A percentile compares a stretch with the other conserved stretches of the same genome.
Conservation (phyloP, 2,113 vertebrate species). For the Hyla sarda region DNA sequence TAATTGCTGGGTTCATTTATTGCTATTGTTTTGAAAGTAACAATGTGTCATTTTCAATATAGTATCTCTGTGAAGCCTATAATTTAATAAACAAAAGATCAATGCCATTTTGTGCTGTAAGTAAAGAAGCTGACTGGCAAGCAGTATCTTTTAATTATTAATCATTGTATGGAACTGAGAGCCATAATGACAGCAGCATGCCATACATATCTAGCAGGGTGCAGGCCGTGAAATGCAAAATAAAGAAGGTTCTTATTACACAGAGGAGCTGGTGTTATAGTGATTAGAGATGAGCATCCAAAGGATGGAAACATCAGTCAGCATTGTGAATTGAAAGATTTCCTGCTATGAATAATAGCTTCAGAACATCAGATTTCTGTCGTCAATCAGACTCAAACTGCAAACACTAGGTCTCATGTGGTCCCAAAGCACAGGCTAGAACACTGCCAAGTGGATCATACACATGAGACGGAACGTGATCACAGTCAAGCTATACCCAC, state of each 20-base stretch:
- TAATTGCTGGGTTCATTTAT: slow-evolving; percentile 7
- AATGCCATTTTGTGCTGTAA: slow-evolving; percentile 27
- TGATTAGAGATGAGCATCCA: slow-evolving; percentile 23
- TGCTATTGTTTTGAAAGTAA: not conserved
- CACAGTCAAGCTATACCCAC: not conserved
- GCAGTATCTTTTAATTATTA: slow-evolving; percentile 45
- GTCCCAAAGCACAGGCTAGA: not conserved
- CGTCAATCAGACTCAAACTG: not conserved
- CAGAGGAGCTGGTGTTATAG: slow-evolving; percentile 4
- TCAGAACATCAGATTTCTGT: slow-evolving; percentile 16
- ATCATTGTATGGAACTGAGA: slow-evolving; percentile 34
- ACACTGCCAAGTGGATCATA: slow-evolving; percentile 5
- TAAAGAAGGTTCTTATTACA: slow-evolving; percentile 30
- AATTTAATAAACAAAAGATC: slow-evolving; percentile 48
- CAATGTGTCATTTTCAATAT: slow-evolving; percentile 43
- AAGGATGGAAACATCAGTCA: slow-evolving; percentile 41
- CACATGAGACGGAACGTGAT: not conserved
- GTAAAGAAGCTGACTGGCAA: slow-evolving; percentile 28
- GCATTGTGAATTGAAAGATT: slow-evolving; percentile 38
- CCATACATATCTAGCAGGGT: slow-evolving; percentile 26
- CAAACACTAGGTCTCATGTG: slow-evolving; percentile 9
- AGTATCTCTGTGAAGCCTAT: slow-evolving; percentile 26
- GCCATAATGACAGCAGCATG: slow-evolving; percentile 24
- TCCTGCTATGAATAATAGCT: slow-evolving; percentile 35
- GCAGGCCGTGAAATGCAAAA: slow-evolving; percentile 27